These are phyloP conservation scores for Whitmania pigra DNA, from an alignment of 1,140 invertebrate genomes.

Conservation along the genomic window DNA sequence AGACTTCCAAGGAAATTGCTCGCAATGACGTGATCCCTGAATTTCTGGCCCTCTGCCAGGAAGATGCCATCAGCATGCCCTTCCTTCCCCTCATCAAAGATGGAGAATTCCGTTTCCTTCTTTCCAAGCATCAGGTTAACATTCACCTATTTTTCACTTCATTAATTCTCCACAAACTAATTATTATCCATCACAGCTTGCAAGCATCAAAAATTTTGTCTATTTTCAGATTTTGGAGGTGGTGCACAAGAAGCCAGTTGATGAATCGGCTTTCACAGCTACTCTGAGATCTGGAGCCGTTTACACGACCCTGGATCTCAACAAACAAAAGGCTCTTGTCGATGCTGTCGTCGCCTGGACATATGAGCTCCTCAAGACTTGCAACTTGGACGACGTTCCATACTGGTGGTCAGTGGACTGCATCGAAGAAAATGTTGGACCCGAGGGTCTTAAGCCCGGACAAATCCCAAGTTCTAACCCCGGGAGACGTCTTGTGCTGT, in stretches of 20 bases:
- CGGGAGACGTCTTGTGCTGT: constrained; percentile 20
- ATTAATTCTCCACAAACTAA: no score
- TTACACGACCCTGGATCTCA: constrained; percentile 23
- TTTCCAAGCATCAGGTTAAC: constrained; percentile 22
- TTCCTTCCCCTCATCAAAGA: constrained; percentile 26
- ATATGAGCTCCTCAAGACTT: constrained; percentile 19
- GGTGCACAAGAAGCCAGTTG: constrained; percentile 25
- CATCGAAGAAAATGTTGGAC: constrained; percentile 20
- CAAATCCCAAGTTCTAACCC: constrained; percentile 21
- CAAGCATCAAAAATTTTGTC: neutral
- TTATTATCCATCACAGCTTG: neutral
- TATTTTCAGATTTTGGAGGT: constrained; percentile 19
- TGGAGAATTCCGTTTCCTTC: constrained; percentile 25
- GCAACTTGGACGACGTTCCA: constrained; percentile 23
- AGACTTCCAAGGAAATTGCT: constrained; percentile 17
- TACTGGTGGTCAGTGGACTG: constrained; percentile 26
- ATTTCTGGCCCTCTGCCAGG: constrained; percentile 18
- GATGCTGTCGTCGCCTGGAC: constrained; percentile 21
- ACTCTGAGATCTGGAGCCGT: constrained; percentile 22
- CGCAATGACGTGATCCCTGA: constrained; percentile 19
- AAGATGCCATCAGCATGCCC: constrained; percentile 26
- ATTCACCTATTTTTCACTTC: neutral
- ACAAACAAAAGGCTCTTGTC: constrained; percentile 19
- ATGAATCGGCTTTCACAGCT: constrained; percentile 24
- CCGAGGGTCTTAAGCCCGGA: constrained; percentile 6